Evolutionary conservation across 37 sponge, comb jelly and placozoan species (phyloP).

Genomic region (Corticium candelabrum): DNA sequence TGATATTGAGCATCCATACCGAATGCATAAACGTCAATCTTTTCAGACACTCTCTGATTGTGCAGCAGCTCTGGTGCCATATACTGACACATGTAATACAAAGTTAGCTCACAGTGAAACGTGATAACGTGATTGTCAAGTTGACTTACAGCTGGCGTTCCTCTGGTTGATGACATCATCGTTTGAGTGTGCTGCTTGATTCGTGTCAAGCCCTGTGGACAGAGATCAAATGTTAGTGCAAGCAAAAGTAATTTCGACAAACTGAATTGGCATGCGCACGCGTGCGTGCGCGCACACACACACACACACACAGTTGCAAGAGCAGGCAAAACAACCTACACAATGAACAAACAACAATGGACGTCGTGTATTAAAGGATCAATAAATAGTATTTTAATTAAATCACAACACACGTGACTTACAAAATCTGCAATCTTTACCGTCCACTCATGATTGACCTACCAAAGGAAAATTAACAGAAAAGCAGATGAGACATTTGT

Average conservation of each 20-base stretch:
- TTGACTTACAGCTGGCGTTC: conserved; percentile 2
- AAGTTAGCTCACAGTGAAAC: background rate
- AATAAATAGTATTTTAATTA: no score
- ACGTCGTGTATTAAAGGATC: no score
- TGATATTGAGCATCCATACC: no score
- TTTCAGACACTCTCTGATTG: background rate
- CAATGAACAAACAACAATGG: no score
- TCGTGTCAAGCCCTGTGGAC: background rate
- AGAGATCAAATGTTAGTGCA: background rate
- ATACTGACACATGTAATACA: no score
- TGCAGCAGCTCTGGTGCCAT: background rate
- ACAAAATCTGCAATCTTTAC: background rate
- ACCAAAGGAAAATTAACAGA: background rate
- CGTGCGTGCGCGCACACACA: no score
- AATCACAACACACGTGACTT: no score
- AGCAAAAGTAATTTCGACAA: background rate
- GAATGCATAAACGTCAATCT: background rate
- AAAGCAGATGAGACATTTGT: no score
- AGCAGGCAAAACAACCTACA: no score
- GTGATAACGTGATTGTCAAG: background rate
- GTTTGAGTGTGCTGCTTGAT: background rate
- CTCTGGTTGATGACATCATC: background rate
- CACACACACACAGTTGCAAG: no score
- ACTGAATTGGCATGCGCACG: no score
- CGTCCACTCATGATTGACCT: background rate